Percentiles rank a stretch among this genome's conserved stretches.
phyloP scores from a whole-genome alignment of 2,797 vertebrate species.

The Peromyscus melanophrys region DNA sequence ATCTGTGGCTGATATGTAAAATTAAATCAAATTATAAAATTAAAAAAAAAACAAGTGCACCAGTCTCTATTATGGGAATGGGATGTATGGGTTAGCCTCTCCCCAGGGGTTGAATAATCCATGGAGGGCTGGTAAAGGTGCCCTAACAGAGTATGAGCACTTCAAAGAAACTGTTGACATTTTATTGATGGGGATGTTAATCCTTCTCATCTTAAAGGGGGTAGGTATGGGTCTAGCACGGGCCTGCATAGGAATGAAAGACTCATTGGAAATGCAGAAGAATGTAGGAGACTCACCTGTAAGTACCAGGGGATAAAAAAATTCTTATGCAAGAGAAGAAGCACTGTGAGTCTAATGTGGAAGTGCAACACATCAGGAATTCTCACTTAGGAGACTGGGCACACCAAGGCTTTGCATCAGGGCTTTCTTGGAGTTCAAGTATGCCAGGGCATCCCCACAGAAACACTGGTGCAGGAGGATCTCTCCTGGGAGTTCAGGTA shows the following conservation, averaged over 20 bases:
- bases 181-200: neutral
- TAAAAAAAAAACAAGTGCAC: no score
- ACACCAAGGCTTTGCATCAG: neutral
- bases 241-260: neutral
- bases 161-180: neutral
- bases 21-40: no score
- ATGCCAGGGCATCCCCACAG: neutral
- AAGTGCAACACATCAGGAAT: neutral
- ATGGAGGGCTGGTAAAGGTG: neutral
- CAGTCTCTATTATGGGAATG: no score
- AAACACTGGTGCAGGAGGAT: neutral
- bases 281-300: neutral
- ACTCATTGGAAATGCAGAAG: neutral
- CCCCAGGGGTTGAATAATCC: neutral
- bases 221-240: neutral
- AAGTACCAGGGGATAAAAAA: neutral
- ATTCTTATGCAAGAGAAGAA: no score
- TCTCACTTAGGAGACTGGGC: neutral
- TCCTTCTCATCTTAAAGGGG: neutral
- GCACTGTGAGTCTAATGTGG: neutral
- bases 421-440: neutral
- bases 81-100: neutral
- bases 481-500: neutral
- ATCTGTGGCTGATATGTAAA: no score
- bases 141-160: neutral